A percentile compares a stretch with the other conserved stretches of the same genome.
Conservation (phyloP, 2,888 invertebrate species). For the Prosopocoilus inquinatus region DNA sequence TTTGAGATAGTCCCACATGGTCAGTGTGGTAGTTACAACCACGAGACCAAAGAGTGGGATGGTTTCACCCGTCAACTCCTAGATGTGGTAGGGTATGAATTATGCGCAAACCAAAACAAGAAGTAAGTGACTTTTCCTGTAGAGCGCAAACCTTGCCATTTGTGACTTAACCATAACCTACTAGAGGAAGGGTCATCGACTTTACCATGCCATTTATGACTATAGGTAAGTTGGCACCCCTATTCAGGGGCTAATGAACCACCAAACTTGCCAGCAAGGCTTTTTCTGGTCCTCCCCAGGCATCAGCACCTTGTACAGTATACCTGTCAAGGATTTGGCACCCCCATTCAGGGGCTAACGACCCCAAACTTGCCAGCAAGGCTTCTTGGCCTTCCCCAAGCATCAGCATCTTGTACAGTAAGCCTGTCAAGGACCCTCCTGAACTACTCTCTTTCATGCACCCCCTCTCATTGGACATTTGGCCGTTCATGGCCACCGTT, state of each 20-base stretch:
- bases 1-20: constrained; percentile 71
- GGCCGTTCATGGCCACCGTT: constrained; percentile 87
- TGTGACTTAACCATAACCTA: constrained; percentile 96
- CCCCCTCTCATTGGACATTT: constrained; percentile 82
- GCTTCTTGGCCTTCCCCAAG: constrained; percentile 52
- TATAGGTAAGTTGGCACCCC: constrained; percentile 65
- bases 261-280: too few relatives aligned
- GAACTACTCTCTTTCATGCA: constrained; percentile 87
- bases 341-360: too few relatives aligned
- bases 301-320: too few relatives aligned
- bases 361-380: too few relatives aligned
- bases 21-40: constrained; percentile 67
- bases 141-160: constrained; percentile 93
- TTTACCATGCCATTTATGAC: constrained; percentile 99
- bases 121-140: constrained; percentile 27
- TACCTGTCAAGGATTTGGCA: too few relatives aligned
- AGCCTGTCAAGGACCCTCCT: constrained; percentile 73
- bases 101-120: background rate
- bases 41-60: constrained; percentile 74
- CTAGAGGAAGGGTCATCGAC: constrained; percentile 82
- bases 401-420: constrained; percentile 84
- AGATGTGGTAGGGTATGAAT: constrained; percentile 60
- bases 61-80: constrained; percentile 75
- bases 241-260: too few relatives aligned
- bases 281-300: too few relatives aligned